phyloP scores from a whole-genome alignment of 2,113 vertebrate species.

The Rhadina sibilatrix region DNA sequence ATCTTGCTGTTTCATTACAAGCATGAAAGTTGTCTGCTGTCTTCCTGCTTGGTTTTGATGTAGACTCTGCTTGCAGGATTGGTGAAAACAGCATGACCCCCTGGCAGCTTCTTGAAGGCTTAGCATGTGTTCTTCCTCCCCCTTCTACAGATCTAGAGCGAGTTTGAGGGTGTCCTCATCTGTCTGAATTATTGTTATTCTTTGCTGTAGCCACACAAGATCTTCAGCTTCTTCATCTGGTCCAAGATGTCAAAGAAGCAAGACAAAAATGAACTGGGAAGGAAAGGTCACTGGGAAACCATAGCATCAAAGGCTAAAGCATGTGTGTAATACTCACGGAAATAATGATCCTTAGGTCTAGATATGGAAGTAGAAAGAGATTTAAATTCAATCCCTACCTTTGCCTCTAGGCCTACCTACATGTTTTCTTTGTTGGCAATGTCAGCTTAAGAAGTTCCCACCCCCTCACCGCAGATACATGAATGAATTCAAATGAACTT shows the following conservation, averaged over 20 bases:
- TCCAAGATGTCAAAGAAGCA: background rate
- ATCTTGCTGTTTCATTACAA: background rate
- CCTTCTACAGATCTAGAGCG: background rate
- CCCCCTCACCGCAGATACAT: background rate
- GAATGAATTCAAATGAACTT: conserved; percentile 8
- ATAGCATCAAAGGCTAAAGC: background rate
- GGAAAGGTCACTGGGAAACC: background rate
- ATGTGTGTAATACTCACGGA: background rate
- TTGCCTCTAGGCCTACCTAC: background rate
- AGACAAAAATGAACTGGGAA: background rate
- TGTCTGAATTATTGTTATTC: background rate
- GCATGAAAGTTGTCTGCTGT: background rate
- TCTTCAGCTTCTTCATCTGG: background rate
- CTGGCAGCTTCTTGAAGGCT: background rate
- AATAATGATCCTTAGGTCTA: background rate
- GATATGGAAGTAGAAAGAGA: background rate
- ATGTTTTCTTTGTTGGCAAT: background rate
- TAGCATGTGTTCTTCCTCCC: background rate
- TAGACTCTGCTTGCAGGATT: background rate
- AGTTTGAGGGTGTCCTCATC: background rate
- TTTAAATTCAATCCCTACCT: background rate
- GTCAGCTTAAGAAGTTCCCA: background rate
- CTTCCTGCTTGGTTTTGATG: background rate
- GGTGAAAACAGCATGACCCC: background rate
- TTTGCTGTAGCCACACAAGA: background rate